Evolutionary conservation across 2,888 invertebrate species (phyloP).

Genomic region (Eilema depressum): DNA sequence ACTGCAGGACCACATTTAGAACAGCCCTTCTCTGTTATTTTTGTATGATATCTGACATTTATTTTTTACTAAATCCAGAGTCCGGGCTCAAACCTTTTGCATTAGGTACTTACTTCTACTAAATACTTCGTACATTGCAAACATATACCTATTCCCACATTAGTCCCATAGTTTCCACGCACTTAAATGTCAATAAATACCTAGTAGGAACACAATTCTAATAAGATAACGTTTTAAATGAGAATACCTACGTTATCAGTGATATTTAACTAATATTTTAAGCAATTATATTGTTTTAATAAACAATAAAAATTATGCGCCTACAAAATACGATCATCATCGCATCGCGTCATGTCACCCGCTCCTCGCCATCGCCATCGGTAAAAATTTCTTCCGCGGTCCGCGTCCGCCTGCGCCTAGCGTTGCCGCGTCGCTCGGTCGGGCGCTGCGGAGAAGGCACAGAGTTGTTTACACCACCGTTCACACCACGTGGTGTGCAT

Average conservation of each 20-base stretch:
- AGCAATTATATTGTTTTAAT: neutral
- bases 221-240: neutral
- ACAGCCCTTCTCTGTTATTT: too few species aligned
- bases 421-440: slow-evolving; percentile 41
- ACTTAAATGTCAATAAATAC: neutral
- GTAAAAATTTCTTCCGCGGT: slow-evolving; percentile 36
- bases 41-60: too few species aligned
- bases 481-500: slow-evolving; percentile 79
- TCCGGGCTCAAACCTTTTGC: too few species aligned
- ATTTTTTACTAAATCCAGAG: neutral
- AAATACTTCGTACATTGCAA: neutral
- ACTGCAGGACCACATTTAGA: too few species aligned
- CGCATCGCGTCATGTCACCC: slow-evolving; percentile 12
- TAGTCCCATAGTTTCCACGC: neutral
- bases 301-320: neutral
- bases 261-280: neutral
- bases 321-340: neutral
- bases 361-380: slow-evolving; percentile 45
- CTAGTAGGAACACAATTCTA: neutral
- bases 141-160: too few species aligned
- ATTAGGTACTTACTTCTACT: too few species aligned
- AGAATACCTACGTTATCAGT: neutral
- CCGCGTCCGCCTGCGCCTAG: slow-evolving; percentile 37
- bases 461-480: slow-evolving; percentile 77
- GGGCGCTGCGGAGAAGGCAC: slow-evolving; percentile 60